Base-by-base conservation (phyloP, 2,113 vertebrate genomes). In the Eolophus roseicapilla region DNA sequence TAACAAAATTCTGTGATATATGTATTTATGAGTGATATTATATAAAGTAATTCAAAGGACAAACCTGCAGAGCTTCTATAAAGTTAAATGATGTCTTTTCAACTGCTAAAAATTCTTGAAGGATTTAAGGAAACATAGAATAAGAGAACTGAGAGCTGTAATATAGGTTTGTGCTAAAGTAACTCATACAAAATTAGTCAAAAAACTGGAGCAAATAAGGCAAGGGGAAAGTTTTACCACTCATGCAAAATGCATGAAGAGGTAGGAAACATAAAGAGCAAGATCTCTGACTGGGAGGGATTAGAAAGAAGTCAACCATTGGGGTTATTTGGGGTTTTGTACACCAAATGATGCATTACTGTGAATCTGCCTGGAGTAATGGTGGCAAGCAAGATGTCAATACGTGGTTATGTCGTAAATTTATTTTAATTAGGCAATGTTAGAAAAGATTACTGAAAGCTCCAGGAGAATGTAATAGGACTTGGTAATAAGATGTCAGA, bases 401-500 rank as follows among this genome's bases (percentile, higher is more conserved):
- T 86, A 73, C 28, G 24, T 63, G 31, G 21, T 62, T 63, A 87
- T 90, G 31, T 19, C 29, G 79, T 55, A 82, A 41, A 79, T 89
- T 87, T 82, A 65, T 92, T 94, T 89, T 85, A 89, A 82, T 89
- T 73, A 76, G 65, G 41, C 62, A 85, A 49, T 84, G 87, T 93
- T 82, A 95, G 84, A 78, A 78, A 92, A 75, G 46, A 76, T 64
- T 92, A 27, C 44, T 88, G 41, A 75, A 63, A 82, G 46, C 62
- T 95, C 44, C 80, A 76, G 77, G 62, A 95, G 59, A 85, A 76
- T 31, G 52, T 93, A 93, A 92, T 82, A 84, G 91, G 78, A 59
- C 50, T 95, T 89, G 57, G 35, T 93, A 96, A 93, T 93, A 91
- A 92, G 49, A 80, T 92, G 89, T 95, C 91, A 95, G 89, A 95